Percentiles rank a stretch among this genome's conserved stretches.
Evolutionary conservation across 2,113 vertebrate genomes (phyloP).

Genomic region (Haplochromis vanheusdeni): DNA sequence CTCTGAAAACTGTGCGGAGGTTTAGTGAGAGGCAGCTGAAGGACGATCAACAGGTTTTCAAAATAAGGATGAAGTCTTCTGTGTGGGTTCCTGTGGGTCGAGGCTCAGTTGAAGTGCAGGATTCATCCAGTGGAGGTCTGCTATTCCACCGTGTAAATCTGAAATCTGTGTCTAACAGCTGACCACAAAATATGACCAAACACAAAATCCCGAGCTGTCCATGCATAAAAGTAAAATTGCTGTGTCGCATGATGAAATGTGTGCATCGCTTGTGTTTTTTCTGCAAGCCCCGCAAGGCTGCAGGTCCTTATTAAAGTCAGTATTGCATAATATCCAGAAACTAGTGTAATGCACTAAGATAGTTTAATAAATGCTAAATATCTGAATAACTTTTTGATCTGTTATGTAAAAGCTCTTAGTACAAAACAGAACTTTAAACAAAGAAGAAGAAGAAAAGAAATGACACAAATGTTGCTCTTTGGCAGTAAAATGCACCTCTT

Average conservation of each 20-base stretch:
- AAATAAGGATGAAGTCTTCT: not conserved
- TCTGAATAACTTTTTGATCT: not conserved
- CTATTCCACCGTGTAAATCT: not conserved
- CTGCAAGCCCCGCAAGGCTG: not conserved
- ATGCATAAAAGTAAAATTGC: not conserved
- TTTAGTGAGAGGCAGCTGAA: not conserved
- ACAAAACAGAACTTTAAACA: not conserved
- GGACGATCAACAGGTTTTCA: not conserved
- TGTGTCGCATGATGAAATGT: not conserved
- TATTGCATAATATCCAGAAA: not conserved
- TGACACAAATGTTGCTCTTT: not conserved
- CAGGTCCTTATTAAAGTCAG: not conserved
- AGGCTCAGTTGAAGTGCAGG: not conserved
- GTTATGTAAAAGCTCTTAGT: not conserved
- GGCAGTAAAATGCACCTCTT: not conserved
- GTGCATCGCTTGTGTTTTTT: not conserved
- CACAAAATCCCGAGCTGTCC: not conserved
- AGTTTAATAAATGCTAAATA: not conserved
- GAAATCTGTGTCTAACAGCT: not conserved
- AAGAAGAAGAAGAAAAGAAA: not conserved
- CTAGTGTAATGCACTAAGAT: not conserved
- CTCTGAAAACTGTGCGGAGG: accelerated
- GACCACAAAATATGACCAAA: not conserved
- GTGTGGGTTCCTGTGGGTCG: not conserved
- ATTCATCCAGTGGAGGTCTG: not conserved